phyloP scores from a whole-genome alignment of 2,797 vertebrate species.

The Sebastes kiyomatsui region DNA sequence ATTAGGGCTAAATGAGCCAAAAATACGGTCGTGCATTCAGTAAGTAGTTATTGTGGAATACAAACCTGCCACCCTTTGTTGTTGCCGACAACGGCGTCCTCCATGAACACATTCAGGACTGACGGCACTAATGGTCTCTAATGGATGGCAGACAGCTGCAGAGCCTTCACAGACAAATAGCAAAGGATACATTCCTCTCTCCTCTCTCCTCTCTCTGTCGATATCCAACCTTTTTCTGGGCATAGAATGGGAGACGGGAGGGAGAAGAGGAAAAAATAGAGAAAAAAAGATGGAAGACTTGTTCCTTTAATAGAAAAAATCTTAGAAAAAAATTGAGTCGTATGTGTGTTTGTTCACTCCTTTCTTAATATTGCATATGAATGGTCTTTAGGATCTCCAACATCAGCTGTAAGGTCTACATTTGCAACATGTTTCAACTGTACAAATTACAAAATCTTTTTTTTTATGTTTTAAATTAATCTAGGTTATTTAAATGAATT shows the following conservation, averaged over 20 bases:
- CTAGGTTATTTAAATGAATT: background rate
- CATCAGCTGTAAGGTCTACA: background rate
- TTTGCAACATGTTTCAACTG: background rate
- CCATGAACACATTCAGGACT: slow-evolving; percentile 28
- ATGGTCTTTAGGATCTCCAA: background rate
- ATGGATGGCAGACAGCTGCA: slow-evolving; percentile 53
- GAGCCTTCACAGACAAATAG: slow-evolving; percentile 33
- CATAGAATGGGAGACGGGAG: background rate
- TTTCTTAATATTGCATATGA: background rate
- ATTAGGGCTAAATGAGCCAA: slow-evolving; percentile 29
- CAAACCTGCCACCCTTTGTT: slow-evolving; percentile 52
- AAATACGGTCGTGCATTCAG: slow-evolving; percentile 4
- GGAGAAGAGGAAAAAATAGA: background rate
- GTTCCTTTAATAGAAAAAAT: background rate
- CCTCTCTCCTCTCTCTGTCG: slow-evolving; percentile 9
- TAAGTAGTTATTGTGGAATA: slow-evolving; percentile 36
- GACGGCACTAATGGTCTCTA: slow-evolving; percentile 58
- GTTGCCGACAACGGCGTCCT: slow-evolving; percentile 23
- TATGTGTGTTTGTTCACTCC: background rate
- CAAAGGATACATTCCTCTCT: slow-evolving; percentile 30
- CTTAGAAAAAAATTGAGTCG: too few relatives aligned
- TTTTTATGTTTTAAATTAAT: background rate
- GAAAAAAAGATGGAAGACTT: background rate
- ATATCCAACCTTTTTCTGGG: slow-evolving; percentile 33
- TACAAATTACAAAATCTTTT: background rate